These are phyloP conservation scores for Marmota flaviventris DNA, from an alignment of 2,113 vertebrate genomes.

Conservation along the genomic window DNA sequence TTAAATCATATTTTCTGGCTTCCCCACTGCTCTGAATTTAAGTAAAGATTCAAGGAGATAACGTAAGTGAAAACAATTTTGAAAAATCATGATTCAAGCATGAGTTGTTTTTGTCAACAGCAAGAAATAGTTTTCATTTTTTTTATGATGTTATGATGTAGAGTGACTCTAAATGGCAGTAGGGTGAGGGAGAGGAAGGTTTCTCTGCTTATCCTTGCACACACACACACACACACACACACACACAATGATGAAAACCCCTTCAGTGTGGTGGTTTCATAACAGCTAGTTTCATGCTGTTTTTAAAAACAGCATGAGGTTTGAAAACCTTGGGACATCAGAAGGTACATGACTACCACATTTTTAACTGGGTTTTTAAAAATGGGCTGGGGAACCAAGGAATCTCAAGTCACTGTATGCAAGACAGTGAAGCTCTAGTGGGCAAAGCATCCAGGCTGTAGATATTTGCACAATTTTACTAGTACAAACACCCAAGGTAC, in stretches of 20 bases:
- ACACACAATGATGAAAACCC: neutral
- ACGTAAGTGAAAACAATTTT: neutral
- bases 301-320: slow-evolving; percentile 21
- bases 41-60: neutral
- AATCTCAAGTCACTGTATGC: slow-evolving; percentile 20
- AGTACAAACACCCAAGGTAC: slow-evolving; percentile 80
- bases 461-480: slow-evolving; percentile 84
- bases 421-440: slow-evolving; percentile 61
- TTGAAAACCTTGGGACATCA: slow-evolving; percentile 54
- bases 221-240: neutral
- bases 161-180: neutral
- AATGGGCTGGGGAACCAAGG: neutral
- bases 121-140: neutral
- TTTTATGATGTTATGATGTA: neutral
- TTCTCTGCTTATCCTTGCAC: neutral
- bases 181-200: neutral
- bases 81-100: neutral
- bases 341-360: neutral
- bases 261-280: neutral
- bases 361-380: slow-evolving; percentile 45
- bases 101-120: neutral
- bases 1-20: neutral
- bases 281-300: slow-evolving; percentile 54
- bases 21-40: neutral
- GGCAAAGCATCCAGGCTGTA: slow-evolving; percentile 69